These are phyloP conservation scores for Agrotis exclamationis DNA, from an alignment of 2,888 invertebrate species.

Conservation along the genomic window DNA sequence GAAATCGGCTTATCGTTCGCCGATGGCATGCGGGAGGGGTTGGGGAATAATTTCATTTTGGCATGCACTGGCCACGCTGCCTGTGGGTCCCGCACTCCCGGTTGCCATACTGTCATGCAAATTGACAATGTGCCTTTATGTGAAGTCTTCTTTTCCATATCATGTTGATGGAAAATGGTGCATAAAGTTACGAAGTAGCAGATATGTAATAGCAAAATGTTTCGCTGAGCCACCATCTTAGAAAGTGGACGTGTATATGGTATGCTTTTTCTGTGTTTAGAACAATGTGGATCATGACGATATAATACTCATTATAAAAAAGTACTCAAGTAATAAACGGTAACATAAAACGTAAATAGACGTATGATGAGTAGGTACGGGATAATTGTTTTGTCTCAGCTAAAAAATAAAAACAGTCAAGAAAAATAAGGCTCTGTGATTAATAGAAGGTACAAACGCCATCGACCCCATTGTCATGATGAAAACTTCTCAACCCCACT, in stretches of 20 bases:
- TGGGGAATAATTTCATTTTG: slow-evolving; percentile 84
- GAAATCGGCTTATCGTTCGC: slow-evolving; percentile 86
- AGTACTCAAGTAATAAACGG: background rate
- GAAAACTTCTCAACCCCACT: slow-evolving; percentile 8
- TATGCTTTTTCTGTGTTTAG: background rate
- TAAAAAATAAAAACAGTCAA: background rate
- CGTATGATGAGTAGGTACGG: background rate
- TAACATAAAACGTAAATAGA: background rate
- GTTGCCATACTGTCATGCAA: slow-evolving; percentile 70
- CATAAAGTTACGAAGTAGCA: background rate
- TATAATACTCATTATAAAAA: background rate
- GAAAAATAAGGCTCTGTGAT: background rate
- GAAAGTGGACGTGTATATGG: background rate
- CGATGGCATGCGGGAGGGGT: slow-evolving; percentile 72
- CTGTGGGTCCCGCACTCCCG: slow-evolving; percentile 51
- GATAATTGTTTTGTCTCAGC: background rate
- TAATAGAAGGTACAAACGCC: background rate
- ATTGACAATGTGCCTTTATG: slow-evolving; percentile 69
- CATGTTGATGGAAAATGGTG: slow-evolving; percentile 21
- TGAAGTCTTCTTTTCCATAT: slow-evolving; percentile 39
- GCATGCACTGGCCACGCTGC: slow-evolving; percentile 71
- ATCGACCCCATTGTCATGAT: background rate
- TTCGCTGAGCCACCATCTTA: background rate
- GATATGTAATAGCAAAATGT: background rate
- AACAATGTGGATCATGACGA: background rate